Percentiles rank a stretch among this genome's conserved stretches.
Conservation (phyloP, 2,797 vertebrate species). For the Salmo trutta region DNA sequence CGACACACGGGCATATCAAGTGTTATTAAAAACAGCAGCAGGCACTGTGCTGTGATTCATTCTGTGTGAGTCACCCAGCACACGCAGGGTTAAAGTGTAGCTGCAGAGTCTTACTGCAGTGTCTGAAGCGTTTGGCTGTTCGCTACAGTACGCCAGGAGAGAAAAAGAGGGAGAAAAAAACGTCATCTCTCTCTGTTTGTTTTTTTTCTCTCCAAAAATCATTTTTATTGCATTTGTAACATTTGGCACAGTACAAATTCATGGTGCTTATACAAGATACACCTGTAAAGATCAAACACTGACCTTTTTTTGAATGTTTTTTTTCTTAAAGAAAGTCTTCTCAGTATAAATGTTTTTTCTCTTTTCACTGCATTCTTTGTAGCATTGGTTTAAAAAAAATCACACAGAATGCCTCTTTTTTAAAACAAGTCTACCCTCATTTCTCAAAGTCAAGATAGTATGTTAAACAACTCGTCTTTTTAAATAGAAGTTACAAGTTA, state of each 20-base stretch:
- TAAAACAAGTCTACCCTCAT: slow-evolving; percentile 80
- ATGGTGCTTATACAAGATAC: slow-evolving; percentile 89
- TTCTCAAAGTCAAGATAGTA: slow-evolving; percentile 81
- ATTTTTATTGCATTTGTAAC: slow-evolving; percentile 95
- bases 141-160: slow-evolving; percentile 73
- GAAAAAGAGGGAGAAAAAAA: slow-evolving; percentile 54
- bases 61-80: slow-evolving; percentile 67
- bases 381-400: slow-evolving; percentile 82
- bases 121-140: slow-evolving; percentile 79
- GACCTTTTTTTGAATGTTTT: slow-evolving; percentile 73
- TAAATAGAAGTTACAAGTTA: slow-evolving; percentile 97
- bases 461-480: slow-evolving; percentile 82
- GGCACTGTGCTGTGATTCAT: slow-evolving; percentile 68
- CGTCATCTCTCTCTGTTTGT: slow-evolving; percentile 59
- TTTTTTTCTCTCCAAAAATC: slow-evolving; percentile 75
- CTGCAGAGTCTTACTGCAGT: slow-evolving; percentile 89
- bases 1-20: slow-evolving; percentile 3
- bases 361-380: slow-evolving; percentile 79
- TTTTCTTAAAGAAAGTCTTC: slow-evolving; percentile 82
- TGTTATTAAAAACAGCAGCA: slow-evolving; percentile 63
- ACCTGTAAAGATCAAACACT: slow-evolving; percentile 86
- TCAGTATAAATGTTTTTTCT: slow-evolving; percentile 83
- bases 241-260: slow-evolving; percentile 96
- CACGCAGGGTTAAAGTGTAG: slow-evolving; percentile 81
- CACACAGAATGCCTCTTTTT: slow-evolving; percentile 81